Base-by-base conservation (phyloP, 2,113 vertebrate genomes). In the Thalassoma bifasciatum region DNA sequence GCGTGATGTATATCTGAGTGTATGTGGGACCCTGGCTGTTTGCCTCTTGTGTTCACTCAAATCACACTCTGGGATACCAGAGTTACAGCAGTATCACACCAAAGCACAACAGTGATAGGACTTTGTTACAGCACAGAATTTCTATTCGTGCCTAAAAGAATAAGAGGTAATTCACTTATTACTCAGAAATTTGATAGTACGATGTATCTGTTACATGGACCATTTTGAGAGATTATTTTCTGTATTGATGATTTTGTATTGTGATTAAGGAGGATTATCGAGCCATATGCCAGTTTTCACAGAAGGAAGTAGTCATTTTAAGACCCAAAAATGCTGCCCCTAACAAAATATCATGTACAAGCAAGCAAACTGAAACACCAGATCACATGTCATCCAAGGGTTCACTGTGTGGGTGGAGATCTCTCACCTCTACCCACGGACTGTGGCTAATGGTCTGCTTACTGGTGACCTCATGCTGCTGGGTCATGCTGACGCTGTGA, bases 381-480 rank as follows among this genome's bases (percentile, higher is more conserved):
- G 34, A 50, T 78, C 77, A 70, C 21, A 58, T 69, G 40, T 77
- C 69, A 73, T 81, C 60, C 70, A 21, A 77, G 62, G 63, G 42
- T 66, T 84, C 72, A 60, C 67, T 50, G 66, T 72, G 82, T 74
- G 83, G 71, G 77, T 63, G 76, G 74, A 83, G 68, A 82, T 80
- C 66, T 86, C 75, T 85, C 83, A 86, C 84, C 85, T 86, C 77
- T 52, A 72, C 58, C 71, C 68, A 63, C 63, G 63, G 80, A 85
- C 79, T 83, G 84, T 80, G 77, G 86, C 75, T 90, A 90, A 89
- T 91, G 84, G 84, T 76, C 64, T 91, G 69, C 85, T 89, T 88
- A 78, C 70, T 63, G 40, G 51, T 62, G 75, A 86, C 82, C 86
- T 72, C 75, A 42, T 72, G 77, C 83, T 72, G 67, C 17, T 79